These are phyloP conservation scores for Anguilla marmorata DNA, from an alignment of 2,797 vertebrate genomes.

Conservation along the genomic window DNA sequence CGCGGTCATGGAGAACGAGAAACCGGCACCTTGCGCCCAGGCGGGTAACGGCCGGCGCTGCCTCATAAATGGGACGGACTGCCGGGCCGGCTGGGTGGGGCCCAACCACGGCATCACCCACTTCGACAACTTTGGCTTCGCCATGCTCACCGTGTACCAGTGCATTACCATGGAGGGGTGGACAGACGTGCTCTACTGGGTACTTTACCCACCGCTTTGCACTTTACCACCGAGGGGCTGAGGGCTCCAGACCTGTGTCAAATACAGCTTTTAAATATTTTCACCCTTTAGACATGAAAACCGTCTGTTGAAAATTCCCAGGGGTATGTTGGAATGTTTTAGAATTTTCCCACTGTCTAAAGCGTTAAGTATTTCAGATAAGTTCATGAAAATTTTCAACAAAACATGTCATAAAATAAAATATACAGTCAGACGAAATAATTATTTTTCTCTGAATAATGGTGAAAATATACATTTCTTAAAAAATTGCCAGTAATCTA, in stretches of 20 bases:
- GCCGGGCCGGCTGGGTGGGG: slow-evolving; percentile 86
- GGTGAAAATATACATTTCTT: not conserved
- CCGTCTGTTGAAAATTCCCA: not conserved
- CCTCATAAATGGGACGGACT: slow-evolving; percentile 85
- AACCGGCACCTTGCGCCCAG: slow-evolving; percentile 86
- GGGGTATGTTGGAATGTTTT: not conserved
- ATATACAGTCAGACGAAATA: not conserved
- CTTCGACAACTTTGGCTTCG: slow-evolving; percentile 97
- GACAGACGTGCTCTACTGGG: slow-evolving; percentile 98
- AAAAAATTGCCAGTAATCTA: not conserved
- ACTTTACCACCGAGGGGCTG: not conserved
- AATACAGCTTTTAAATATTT: not conserved
- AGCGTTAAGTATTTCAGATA: not conserved
- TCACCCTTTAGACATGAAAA: not conserved
- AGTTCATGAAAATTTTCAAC: not conserved
- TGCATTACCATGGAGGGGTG: slow-evolving; percentile 98
- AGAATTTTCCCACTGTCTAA: not conserved
- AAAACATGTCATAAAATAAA: not conserved
- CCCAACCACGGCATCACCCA: slow-evolving; percentile 96
- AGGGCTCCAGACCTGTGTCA: not conserved
- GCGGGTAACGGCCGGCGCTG: slow-evolving; percentile 89
- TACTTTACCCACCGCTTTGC: slow-evolving; percentile 51
- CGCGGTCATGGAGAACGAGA: slow-evolving; percentile 77
- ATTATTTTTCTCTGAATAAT: not conserved
- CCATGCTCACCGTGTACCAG: slow-evolving; percentile 97